Conservation (phyloP, 2,888 invertebrate genomes). For the Mechanitis mazaeus region DNA sequence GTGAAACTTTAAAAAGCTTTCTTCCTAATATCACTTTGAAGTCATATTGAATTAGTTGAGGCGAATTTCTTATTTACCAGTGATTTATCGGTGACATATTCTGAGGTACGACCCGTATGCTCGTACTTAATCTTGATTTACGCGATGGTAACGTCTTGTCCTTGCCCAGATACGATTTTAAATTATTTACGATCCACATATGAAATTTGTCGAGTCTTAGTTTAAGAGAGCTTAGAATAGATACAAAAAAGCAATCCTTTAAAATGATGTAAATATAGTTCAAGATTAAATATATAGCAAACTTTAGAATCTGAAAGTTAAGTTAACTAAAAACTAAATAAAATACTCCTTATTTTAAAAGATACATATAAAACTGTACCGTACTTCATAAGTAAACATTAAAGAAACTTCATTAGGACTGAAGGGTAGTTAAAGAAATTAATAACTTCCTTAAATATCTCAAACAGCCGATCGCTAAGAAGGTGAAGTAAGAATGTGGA, state of each 20-base stretch:
- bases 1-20: constrained; percentile 10
- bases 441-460: constrained; percentile 43
- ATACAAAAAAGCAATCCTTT: constrained; percentile 8
- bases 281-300: too few species aligned
- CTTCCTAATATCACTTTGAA: constrained; percentile 57
- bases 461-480: constrained; percentile 31
- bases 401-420: constrained; percentile 14
- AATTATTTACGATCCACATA: constrained; percentile 58
- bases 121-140: constrained; percentile 70
- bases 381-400: constrained; percentile 2
- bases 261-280: constrained; percentile 9
- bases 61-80: constrained; percentile 64
- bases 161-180: constrained; percentile 50
- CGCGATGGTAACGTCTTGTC: constrained; percentile 57
- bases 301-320: too few species aligned
- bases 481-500: constrained; percentile 44
- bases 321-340: too few species aligned
- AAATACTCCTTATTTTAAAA: too few species aligned
- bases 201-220: constrained; percentile 30
- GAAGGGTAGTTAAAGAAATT: constrained; percentile 42
- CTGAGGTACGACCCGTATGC: constrained; percentile 63
- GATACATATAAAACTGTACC: too few species aligned
- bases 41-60: constrained; percentile 57
- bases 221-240: constrained; percentile 14
- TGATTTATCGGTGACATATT: constrained; percentile 66